Conservation (phyloP, 1,140 invertebrate genomes). For the Carcinoscorpius rotundicauda region DNA sequence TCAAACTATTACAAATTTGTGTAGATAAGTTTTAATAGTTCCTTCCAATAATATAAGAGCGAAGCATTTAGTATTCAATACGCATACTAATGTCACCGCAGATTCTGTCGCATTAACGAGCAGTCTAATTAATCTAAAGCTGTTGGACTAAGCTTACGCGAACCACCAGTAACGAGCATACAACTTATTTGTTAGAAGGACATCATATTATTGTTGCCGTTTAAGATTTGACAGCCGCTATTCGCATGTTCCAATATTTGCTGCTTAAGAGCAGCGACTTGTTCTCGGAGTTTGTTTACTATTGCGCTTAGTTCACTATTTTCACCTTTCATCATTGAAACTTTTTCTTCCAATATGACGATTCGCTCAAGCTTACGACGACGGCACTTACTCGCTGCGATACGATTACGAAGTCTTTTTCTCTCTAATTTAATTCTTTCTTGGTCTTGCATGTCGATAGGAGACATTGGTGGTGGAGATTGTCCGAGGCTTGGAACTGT, state of each 20-base stretch:
- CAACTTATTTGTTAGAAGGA: too few species aligned
- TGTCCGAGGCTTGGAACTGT: conserved; percentile 47
- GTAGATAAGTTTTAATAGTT: too few species aligned
- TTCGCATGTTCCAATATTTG: conserved; percentile 88
- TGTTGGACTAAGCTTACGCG: too few species aligned
- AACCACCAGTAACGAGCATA: too few species aligned
- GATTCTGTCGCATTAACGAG: not conserved
- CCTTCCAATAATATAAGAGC: too few species aligned
- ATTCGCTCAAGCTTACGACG: conserved; percentile 89
- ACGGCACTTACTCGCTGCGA: conserved; percentile 94
- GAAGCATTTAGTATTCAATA: too few species aligned
- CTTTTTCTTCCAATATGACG: conserved; percentile 83
- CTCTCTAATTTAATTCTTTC: conserved; percentile 90
- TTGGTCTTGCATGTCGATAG: conserved; percentile 92
- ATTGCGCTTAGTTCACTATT: conserved; percentile 70
- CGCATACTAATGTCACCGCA: too few species aligned
- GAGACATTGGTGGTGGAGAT: conserved; percentile 52
- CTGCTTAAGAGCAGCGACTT: conserved; percentile 79
- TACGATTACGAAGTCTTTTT: conserved; percentile 84
- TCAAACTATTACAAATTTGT: too few species aligned
- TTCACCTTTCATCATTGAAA: conserved; percentile 78
- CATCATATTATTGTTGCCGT: conserved; percentile 18
- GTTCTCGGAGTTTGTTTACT: conserved; percentile 74
- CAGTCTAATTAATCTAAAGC: too few species aligned
- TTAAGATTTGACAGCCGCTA: conserved; percentile 65